Conservation (phyloP, 2,113 vertebrate species). For the Channa argus region DNA sequence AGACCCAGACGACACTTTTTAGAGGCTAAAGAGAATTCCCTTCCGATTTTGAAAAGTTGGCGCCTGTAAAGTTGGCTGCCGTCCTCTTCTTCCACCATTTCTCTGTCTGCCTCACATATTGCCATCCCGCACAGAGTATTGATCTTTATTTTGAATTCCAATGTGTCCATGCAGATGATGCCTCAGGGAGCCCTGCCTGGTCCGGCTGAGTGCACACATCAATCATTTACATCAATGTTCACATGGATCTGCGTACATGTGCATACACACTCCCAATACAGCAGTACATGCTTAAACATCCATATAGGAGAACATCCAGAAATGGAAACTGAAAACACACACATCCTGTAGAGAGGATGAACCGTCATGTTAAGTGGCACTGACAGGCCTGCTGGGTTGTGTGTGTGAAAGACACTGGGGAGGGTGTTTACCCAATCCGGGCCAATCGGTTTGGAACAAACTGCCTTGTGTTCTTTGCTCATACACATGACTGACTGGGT, state of each 20-base stretch:
- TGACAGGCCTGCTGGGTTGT: constrained; percentile 71
- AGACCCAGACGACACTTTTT: not conserved
- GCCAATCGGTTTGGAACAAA: constrained; percentile 69
- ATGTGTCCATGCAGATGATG: constrained; percentile 56
- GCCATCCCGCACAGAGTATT: constrained; percentile 29
- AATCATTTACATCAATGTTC: constrained; percentile 10
- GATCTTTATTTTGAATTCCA: constrained; percentile 66
- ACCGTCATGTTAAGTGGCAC: constrained; percentile 65
- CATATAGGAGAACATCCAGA: not conserved
- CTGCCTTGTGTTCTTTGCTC: constrained; percentile 66
- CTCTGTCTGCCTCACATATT: not conserved
- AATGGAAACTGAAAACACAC: constrained; percentile 5
- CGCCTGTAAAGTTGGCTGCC: not conserved
- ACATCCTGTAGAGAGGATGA: constrained; percentile 54
- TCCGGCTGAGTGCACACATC: constrained; percentile 42
- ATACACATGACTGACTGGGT: constrained; percentile 48
- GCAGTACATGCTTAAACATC: too few species aligned
- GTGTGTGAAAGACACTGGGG: constrained; percentile 56
- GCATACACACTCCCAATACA: not conserved
- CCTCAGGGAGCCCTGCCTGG: not conserved
- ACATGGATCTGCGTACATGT: not conserved
- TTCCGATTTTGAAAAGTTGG: not conserved
- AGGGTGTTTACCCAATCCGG: constrained; percentile 67
- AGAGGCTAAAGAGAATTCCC: not conserved
- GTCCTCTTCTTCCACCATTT: constrained; percentile 22